Evolutionary conservation across 2,113 vertebrate genomes (phyloP).

Genomic region (Sturnus vulgaris): DNA sequence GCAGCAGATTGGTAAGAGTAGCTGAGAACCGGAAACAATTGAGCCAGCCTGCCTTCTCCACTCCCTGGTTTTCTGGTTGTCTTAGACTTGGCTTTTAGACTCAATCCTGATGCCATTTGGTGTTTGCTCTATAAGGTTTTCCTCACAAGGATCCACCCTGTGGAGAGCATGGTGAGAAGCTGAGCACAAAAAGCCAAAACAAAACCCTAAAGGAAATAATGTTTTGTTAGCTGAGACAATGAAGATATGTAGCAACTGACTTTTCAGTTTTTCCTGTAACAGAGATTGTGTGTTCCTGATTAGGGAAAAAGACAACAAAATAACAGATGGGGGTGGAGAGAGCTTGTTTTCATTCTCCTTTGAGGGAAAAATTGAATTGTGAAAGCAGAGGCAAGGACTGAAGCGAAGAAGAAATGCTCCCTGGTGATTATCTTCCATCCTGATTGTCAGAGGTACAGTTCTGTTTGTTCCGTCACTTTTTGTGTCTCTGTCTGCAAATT

Average conservation of each 20-base stretch:
- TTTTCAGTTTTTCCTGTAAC: neutral
- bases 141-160: neutral
- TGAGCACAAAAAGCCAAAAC: neutral
- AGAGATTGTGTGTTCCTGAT: neutral
- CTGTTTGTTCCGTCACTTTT: neutral
- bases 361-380: neutral
- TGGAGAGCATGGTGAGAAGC: fast-evolving
- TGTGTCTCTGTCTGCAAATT: conserved; percentile 23
- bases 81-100: neutral
- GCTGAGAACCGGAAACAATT: neutral
- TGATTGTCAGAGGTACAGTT: neutral
- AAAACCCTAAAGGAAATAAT: neutral
- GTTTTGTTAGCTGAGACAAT: neutral
- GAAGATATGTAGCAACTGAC: neutral
- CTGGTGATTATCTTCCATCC: neutral
- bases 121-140: neutral
- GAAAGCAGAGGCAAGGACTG: neutral
- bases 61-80: neutral
- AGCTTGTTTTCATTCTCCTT: neutral
- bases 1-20: neutral
- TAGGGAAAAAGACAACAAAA: neutral
- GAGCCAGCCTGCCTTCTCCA: neutral
- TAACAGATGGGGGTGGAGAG: neutral
- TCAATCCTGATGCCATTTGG: neutral
- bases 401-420: neutral